Evolutionary conservation across 1,140 invertebrate species (phyloP).

Genomic region (Heliconius nattereri): DNA sequence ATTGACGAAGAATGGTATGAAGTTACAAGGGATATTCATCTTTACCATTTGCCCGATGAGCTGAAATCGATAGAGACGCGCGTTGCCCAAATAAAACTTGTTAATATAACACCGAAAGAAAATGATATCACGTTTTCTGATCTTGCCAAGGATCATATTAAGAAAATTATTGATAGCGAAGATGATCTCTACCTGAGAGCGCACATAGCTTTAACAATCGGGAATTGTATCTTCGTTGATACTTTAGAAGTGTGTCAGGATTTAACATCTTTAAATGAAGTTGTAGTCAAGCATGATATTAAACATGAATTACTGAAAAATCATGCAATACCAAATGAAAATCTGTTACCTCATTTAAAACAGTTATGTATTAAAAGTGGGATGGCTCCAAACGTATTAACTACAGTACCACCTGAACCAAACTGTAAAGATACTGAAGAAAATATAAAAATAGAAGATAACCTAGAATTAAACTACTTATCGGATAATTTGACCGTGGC

Average conservation of each 20-base stretch:
- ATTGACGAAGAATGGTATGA: slow-evolving; percentile 70
- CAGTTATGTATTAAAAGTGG: slow-evolving; percentile 45
- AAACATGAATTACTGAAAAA: slow-evolving; percentile 56
- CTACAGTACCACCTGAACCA: background rate
- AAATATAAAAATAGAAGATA: background rate
- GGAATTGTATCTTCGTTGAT: slow-evolving; percentile 69
- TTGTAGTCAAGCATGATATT: slow-evolving; percentile 60
- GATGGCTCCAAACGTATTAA: slow-evolving; percentile 25
- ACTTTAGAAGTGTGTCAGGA: slow-evolving; percentile 67
- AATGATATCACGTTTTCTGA: slow-evolving; percentile 68
- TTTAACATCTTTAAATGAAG: slow-evolving; percentile 56
- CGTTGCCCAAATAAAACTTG: slow-evolving; percentile 61
- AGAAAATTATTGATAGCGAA: slow-evolving; percentile 55
- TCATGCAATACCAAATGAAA: slow-evolving; percentile 55
- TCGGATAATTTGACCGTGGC: background rate
- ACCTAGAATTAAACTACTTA: background rate
- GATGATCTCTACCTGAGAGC: slow-evolving; percentile 62
- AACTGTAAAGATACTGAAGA: background rate
- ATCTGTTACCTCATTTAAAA: slow-evolving; percentile 57
- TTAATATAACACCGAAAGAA: slow-evolving; percentile 67
- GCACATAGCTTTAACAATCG: slow-evolving; percentile 56
- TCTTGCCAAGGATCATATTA: slow-evolving; percentile 52
- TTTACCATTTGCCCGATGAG: slow-evolving; percentile 70
- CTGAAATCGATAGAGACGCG: slow-evolving; percentile 59
- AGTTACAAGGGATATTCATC: slow-evolving; percentile 52